phyloP scores from a whole-genome alignment of 2,888 invertebrate species.

The Eubasilissa splendida region DNA sequence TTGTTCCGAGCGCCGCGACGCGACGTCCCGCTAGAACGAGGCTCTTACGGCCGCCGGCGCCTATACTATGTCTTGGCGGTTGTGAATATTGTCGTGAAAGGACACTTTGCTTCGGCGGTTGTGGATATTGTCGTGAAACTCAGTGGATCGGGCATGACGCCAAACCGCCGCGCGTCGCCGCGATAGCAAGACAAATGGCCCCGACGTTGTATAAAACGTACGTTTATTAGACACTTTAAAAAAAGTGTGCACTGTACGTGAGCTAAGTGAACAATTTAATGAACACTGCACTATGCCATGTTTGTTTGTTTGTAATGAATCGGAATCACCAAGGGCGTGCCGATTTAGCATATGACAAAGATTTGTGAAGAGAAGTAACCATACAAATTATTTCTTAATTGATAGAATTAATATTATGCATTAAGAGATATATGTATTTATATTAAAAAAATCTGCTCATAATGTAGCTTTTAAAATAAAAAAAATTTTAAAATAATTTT shows the following conservation, averaged over 20 bases:
- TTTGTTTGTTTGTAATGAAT: conserved; percentile 35
- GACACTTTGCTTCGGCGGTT: conserved; percentile 32
- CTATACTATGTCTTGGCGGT: not conserved
- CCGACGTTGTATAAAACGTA: conserved; percentile 50
- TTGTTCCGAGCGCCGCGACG: not conserved
- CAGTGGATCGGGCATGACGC: conserved; percentile 49
- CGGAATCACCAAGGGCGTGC: not conserved
- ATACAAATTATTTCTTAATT: too few species aligned
- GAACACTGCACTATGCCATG: conserved; percentile 49
- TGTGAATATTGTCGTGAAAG: conserved; percentile 28
- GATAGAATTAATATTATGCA: too few species aligned
- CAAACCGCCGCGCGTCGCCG: conserved; percentile 45
- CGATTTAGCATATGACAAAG: not conserved
- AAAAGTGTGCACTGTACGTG: conserved; percentile 47
- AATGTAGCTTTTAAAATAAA: too few species aligned
- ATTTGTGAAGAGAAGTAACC: not conserved
- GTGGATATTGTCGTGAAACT: conserved; percentile 24
- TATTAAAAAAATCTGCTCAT: too few species aligned
- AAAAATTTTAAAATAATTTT: too few species aligned
- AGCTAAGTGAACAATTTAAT: conserved; percentile 55
- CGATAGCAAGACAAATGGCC: conserved; percentile 56
- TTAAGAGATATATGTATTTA: too few species aligned
- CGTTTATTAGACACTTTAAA: conserved; percentile 55
- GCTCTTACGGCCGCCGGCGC: conserved; percentile 9
- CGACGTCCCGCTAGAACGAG: conserved; percentile 22